Percentiles rank a stretch among this genome's conserved stretches.
phyloP scores from a whole-genome alignment of 2,113 vertebrate genomes.

The Scomber colias region DNA sequence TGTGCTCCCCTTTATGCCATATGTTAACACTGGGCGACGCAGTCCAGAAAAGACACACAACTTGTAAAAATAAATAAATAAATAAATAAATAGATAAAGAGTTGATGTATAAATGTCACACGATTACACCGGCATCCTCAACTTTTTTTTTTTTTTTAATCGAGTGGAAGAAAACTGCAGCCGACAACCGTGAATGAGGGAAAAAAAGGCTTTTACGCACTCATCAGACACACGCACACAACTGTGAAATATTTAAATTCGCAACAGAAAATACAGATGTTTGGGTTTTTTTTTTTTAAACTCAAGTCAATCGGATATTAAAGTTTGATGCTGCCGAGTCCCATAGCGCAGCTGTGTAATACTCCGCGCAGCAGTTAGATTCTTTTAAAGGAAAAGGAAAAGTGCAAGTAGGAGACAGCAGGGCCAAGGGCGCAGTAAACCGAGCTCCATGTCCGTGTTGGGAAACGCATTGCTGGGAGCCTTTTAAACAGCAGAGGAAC shows the following conservation, averaged over 20 bases:
- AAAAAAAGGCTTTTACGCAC: slow-evolving; percentile 49
- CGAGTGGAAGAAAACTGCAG: neutral
- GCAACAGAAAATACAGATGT: neutral
- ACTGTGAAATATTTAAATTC: slow-evolving; percentile 17
- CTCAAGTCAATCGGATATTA: neutral
- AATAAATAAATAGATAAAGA: neutral
- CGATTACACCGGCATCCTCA: slow-evolving; percentile 27
- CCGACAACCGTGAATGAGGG: neutral
- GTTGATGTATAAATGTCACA: slow-evolving; percentile 68
- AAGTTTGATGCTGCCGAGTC: slow-evolving; percentile 50
- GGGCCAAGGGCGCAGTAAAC: slow-evolving; percentile 63
- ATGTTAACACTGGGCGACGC: slow-evolving; percentile 85
- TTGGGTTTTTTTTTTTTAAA: neutral
- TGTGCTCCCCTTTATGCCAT: slow-evolving; percentile 91
- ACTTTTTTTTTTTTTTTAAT: slow-evolving; percentile 34
- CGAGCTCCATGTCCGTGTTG: slow-evolving; percentile 71
- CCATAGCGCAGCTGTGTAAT: neutral
- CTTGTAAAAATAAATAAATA: slow-evolving; percentile 80
- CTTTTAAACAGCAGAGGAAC: slow-evolving; percentile 81
- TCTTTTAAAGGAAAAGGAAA: slow-evolving; percentile 24
- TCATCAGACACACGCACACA: slow-evolving; percentile 32
- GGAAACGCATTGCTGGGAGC: slow-evolving; percentile 72
- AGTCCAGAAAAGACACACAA: slow-evolving; percentile 81
- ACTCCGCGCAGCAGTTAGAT: neutral
- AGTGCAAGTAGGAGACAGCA: slow-evolving; percentile 11